A percentile compares a stretch with the other conserved stretches of the same genome.
These are phyloP conservation scores for Elephantulus edwardii DNA, from an alignment of 2,113 vertebrate species.

Conservation along the genomic window DNA sequence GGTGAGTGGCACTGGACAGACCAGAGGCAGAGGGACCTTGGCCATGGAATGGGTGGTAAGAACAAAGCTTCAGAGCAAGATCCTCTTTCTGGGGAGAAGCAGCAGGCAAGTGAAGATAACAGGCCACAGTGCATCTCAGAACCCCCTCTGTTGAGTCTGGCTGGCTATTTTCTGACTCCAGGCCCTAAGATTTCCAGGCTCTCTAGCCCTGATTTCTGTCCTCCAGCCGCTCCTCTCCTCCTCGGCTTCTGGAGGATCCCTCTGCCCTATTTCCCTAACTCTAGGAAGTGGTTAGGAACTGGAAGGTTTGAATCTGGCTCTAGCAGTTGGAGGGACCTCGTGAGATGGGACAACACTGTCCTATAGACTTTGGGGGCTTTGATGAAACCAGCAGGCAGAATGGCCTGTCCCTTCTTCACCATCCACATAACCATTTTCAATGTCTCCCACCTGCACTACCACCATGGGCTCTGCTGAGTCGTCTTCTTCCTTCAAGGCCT, in stretches of 20 bases:
- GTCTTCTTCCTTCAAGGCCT: neutral
- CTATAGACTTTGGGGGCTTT: accelerated
- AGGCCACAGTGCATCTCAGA: neutral
- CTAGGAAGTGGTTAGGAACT: neutral
- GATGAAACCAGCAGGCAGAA: accelerated
- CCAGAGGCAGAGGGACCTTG: neutral
- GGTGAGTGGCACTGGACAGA: neutral
- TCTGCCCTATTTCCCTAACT: neutral
- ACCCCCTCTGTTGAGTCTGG: neutral
- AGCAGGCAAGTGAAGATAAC: neutral
- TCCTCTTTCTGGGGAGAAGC: accelerated
- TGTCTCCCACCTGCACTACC: too few relatives aligned
- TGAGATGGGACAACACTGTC: accelerated
- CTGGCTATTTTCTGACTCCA: neutral
- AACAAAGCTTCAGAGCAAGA: neutral
- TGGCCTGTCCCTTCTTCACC: neutral
- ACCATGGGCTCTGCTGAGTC: neutral
- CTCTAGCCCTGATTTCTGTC: too few relatives aligned
- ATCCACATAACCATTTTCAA: accelerated
- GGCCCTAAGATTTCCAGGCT: accelerated
- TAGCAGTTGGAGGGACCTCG: accelerated
- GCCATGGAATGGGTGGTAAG: accelerated
- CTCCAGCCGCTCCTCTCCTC: neutral
- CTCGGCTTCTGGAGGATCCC: neutral
- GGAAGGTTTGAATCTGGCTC: neutral